Percentiles rank a stretch among this genome's conserved stretches.
These are phyloP conservation scores for Alligator sinensis DNA, from an alignment of 2,113 vertebrate species.

Conservation along the genomic window DNA sequence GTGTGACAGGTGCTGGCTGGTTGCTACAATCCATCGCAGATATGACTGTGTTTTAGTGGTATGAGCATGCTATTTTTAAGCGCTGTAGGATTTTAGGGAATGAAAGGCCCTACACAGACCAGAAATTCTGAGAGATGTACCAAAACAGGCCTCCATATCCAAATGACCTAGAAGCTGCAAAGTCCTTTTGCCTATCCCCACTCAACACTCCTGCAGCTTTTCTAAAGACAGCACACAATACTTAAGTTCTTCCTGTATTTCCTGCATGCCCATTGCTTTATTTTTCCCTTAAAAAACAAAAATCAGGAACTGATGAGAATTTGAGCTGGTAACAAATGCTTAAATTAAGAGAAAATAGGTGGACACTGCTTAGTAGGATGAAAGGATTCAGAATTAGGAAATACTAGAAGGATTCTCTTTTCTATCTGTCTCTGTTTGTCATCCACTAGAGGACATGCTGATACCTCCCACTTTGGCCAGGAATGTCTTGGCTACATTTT, in stretches of 20 bases:
- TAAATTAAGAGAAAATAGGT: background rate
- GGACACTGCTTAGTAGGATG: background rate
- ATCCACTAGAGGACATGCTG: background rate
- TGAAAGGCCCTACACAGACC: background rate
- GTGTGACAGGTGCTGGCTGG: background rate
- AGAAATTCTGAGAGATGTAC: background rate
- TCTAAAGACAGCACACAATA: background rate
- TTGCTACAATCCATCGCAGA: background rate
- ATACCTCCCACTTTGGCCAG: slow-evolving; percentile 75
- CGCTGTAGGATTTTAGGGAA: background rate
- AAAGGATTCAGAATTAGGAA: background rate
- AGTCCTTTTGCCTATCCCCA: background rate
- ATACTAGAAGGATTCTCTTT: slow-evolving; percentile 28
- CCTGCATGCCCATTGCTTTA: background rate
- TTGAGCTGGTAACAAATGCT: background rate
- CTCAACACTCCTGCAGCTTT: background rate
- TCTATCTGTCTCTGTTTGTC: background rate
- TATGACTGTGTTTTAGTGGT: background rate
- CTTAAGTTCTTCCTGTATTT: background rate
- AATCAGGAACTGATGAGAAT: background rate
- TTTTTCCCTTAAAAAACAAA: background rate
- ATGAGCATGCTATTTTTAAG: background rate
- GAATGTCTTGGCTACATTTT: slow-evolving; percentile 75
- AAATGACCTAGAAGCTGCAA: background rate
- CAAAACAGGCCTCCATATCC: background rate